phyloP scores from a whole-genome alignment of 2,888 invertebrate genomes.

The Xylota sylvarum region DNA sequence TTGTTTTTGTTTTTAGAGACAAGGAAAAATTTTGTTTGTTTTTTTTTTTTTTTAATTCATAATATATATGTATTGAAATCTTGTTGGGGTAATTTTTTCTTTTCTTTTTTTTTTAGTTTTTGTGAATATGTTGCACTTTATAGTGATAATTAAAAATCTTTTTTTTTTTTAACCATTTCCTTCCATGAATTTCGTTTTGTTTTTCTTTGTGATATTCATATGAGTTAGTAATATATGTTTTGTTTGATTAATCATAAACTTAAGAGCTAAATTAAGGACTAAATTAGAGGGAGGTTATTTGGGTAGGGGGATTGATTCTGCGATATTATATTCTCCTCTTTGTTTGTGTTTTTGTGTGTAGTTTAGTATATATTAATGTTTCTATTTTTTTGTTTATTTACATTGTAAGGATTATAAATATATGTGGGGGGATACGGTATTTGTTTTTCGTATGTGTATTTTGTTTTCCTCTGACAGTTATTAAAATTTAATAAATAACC shows the following conservation, averaged over 20 bases:
- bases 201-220: constrained; percentile 37
- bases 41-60: constrained; percentile 6
- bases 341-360: constrained; percentile 52
- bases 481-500: constrained; percentile 75
- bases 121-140: constrained; percentile 21
- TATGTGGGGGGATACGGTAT: constrained; percentile 52
- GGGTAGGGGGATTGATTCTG: background rate
- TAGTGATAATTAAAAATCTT: constrained; percentile 22
- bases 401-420: constrained; percentile 71
- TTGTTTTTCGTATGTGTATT: constrained; percentile 40
- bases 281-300: constrained; percentile 35
- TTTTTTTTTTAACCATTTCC: constrained; percentile 21
- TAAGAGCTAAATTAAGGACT: constrained; percentile 59
- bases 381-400: constrained; percentile 64
- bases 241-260: constrained; percentile 48
- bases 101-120: background rate
- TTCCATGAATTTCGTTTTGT: constrained; percentile 23
- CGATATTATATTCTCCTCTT: constrained; percentile 44
- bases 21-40: background rate
- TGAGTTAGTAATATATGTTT: constrained; percentile 41
- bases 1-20: background rate
- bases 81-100: no score
- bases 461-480: constrained; percentile 56
- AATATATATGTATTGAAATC: no score
- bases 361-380: constrained; percentile 64